These are phyloP conservation scores for Mesochorus sp. DNA, from an alignment of 2,888 invertebrate genomes.

Conservation along the genomic window DNA sequence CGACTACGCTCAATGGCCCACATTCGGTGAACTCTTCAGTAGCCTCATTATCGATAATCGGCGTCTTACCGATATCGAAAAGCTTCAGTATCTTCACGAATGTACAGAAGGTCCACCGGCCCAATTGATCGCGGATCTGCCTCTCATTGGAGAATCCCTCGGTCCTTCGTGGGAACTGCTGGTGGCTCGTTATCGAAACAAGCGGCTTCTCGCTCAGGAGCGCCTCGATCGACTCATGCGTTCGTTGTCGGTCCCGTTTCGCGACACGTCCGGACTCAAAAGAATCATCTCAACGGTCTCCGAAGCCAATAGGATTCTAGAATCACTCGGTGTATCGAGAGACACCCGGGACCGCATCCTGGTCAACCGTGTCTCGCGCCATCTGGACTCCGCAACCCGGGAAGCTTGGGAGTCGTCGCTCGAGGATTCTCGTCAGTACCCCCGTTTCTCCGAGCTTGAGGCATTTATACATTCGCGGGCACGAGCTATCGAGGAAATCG, in stretches of 20 bases:
- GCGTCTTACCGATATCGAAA: background rate
- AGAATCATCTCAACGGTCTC: constrained; percentile 3
- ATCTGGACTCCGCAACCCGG: constrained; percentile 18
- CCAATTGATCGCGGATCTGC: constrained; percentile 5
- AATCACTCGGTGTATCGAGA: background rate
- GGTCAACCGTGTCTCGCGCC: constrained; percentile 2
- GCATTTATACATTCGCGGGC: background rate
- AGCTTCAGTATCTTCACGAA: background rate
- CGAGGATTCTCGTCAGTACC: constrained; percentile 10
- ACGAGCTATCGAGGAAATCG: background rate
- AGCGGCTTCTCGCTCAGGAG: constrained; percentile 21
- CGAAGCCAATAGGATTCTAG: background rate
- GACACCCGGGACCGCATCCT: constrained; percentile 8
- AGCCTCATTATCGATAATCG: background rate
- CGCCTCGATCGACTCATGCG: background rate
- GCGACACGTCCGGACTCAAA: background rate
- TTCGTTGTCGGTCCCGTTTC: background rate
- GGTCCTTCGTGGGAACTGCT: constrained; percentile 44
- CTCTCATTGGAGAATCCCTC: background rate
- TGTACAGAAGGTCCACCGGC: background rate
- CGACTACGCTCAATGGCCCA: background rate
- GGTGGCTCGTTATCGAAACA: constrained; percentile 10
- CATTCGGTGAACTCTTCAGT: background rate
- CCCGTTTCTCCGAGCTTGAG: constrained; percentile 19
- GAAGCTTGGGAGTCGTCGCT: constrained; percentile 33